These are phyloP conservation scores for Nebria salina DNA, from an alignment of 2,888 invertebrate species.

Conservation along the genomic window DNA sequence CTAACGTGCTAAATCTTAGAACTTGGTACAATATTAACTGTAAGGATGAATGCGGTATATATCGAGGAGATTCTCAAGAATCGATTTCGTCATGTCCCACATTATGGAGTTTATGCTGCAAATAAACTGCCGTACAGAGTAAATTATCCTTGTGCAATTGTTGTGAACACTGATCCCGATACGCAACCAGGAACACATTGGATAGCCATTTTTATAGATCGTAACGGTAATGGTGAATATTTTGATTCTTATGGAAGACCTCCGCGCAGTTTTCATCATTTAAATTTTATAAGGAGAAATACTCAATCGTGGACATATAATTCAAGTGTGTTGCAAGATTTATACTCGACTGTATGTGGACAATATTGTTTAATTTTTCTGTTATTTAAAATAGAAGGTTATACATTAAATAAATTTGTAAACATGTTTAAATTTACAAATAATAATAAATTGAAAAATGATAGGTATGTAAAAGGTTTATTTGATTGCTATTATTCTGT, in stretches of 20 bases:
- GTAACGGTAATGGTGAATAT: constrained; percentile 18
- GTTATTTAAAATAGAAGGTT: neutral
- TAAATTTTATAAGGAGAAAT: neutral
- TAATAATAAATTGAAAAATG: no score
- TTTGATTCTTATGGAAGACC: constrained; percentile 32
- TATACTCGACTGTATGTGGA: constrained; percentile 19
- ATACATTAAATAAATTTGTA: no score
- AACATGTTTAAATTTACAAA: no score
- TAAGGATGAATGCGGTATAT: constrained; percentile 6
- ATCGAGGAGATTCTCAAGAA: neutral
- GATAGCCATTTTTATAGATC: constrained; percentile 30
- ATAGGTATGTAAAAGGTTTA: no score
- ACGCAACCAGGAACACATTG: constrained; percentile 23
- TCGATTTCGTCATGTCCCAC: constrained; percentile 2
- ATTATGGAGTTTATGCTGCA: constrained; percentile 13
- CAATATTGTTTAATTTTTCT: constrained; percentile 22
- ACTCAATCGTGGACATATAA: constrained; percentile 24
- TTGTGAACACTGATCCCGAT: constrained; percentile 21
- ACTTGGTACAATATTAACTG: neutral
- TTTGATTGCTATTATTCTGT: no score
- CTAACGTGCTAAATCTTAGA: neutral
- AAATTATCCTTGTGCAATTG: constrained; percentile 33
- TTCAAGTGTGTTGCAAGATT: constrained; percentile 22
- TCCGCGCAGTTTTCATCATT: neutral
- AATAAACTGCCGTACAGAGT: constrained; percentile 19